Evolutionary conservation across 2,888 invertebrate species (phyloP).

Genomic region (Leptinotarsa peninsularis): DNA sequence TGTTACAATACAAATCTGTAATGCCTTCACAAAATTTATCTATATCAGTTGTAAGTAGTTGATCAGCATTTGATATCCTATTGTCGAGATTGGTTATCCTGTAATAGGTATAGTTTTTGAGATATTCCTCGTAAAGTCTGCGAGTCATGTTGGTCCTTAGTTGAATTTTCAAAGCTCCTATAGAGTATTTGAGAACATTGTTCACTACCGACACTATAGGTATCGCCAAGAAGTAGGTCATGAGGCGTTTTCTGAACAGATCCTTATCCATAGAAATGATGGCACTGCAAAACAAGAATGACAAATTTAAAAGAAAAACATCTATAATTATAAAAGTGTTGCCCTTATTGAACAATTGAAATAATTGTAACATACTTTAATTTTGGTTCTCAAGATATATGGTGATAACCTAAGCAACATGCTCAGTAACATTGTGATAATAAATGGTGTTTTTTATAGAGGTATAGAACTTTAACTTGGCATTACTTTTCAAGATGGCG

Average conservation of each 20-base stretch:
- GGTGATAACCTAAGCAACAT: too few relatives aligned
- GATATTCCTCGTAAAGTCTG: slow-evolving; percentile 87
- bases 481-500: too few relatives aligned
- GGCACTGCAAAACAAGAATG: slow-evolving; percentile 74
- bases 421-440: too few relatives aligned
- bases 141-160: slow-evolving; percentile 90
- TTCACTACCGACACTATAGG: slow-evolving; percentile 94
- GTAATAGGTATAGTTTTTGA: slow-evolving; percentile 97
- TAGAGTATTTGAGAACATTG: slow-evolving; percentile 92
- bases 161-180: slow-evolving; percentile 92
- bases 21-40: slow-evolving; percentile 97
- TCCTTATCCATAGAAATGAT: slow-evolving; percentile 89
- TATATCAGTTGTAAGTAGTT: slow-evolving; percentile 94
- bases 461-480: too few relatives aligned
- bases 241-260: slow-evolving; percentile 80
- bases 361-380: too few relatives aligned
- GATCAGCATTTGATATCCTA: slow-evolving; percentile 95
- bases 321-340: too few relatives aligned
- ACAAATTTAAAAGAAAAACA: not conserved
- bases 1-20: slow-evolving; percentile 95
- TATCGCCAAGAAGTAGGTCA: slow-evolving; percentile 85
- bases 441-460: too few relatives aligned
- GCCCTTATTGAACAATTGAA: too few relatives aligned
- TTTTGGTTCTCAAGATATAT: too few relatives aligned
- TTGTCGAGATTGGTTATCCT: slow-evolving; percentile 96